Percentiles rank a stretch among this genome's conserved stretches.
These are phyloP conservation scores for Chinchilla lanigera DNA, from an alignment of 2,113 vertebrate species.

Conservation along the genomic window DNA sequence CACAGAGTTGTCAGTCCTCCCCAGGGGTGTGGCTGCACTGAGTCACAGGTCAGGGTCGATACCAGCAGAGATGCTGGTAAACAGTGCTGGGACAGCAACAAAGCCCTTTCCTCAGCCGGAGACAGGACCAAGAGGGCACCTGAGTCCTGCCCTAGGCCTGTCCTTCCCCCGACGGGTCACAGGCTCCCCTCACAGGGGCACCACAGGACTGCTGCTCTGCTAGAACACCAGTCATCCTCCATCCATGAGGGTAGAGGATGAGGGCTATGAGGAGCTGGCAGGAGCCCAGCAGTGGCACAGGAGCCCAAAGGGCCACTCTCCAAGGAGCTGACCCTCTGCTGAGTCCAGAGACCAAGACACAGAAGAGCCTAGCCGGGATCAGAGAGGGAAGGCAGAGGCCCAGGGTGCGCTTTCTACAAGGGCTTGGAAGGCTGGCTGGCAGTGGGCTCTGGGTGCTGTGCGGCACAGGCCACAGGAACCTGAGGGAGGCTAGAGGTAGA, in stretches of 20 bases:
- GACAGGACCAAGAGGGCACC: not conserved
- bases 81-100: not conserved
- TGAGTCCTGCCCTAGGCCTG: not conserved
- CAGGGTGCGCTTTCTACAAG: not conserved
- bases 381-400: not conserved
- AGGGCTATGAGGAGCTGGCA: not conserved
- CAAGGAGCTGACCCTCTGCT: not conserved
- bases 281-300: not conserved
- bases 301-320: not conserved
- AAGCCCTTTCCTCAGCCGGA: not conserved
- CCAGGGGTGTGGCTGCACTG: not conserved
- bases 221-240: not conserved
- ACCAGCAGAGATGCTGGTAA: not conserved
- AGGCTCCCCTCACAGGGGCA: not conserved
- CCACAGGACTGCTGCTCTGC: not conserved
- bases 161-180: not conserved
- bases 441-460: not conserved
- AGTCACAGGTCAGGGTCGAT: not conserved
- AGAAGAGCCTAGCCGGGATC: not conserved
- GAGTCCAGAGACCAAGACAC: not conserved
- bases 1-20: no score
- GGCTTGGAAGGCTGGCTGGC: not conserved
- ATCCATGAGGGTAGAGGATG: not conserved
- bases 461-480: not conserved
- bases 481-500: not conserved